Conservation (phyloP, 2,888 invertebrate species). For the Drosophila meridiana region DNA sequence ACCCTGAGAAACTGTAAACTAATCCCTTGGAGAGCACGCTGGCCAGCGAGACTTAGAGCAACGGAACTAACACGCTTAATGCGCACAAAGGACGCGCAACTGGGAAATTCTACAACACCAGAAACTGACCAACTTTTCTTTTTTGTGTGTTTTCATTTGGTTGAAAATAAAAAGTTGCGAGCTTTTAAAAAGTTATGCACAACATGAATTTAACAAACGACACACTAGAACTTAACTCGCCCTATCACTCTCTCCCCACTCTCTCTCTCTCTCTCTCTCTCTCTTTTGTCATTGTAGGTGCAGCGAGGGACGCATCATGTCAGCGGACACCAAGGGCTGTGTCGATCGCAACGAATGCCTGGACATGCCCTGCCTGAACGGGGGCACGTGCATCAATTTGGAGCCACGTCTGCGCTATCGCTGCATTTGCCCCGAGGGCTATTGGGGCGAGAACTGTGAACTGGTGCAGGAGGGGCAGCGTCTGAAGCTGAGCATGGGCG, state of each 20-base stretch:
- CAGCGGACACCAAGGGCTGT: constrained; percentile 95
- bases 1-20: constrained; percentile 27
- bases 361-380: constrained; percentile 96
- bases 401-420: constrained; percentile 94
- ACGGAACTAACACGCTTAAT: constrained; percentile 58
- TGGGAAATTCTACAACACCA: neutral
- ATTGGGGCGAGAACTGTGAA: constrained; percentile 97
- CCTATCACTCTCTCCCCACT: neutral
- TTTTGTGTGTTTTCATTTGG: neutral
- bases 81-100: constrained; percentile 26
- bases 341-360: constrained; percentile 98
- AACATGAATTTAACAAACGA: constrained; percentile 60
- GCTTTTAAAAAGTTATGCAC: constrained; percentile 59
- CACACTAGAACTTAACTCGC: constrained; percentile 28
- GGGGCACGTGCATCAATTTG: constrained; percentile 96
- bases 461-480: constrained; percentile 97
- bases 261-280: neutral
- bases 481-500: constrained; percentile 97
- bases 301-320: constrained; percentile 96
- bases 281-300: constrained; percentile 87
- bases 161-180: constrained; percentile 51
- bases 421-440: constrained; percentile 96
- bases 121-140: constrained; percentile 35
- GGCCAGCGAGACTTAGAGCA: neutral
- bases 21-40: constrained; percentile 29